These are phyloP conservation scores for Leptinotarsa lineolata DNA, from an alignment of 1,140 invertebrate genomes.

Conservation along the genomic window DNA sequence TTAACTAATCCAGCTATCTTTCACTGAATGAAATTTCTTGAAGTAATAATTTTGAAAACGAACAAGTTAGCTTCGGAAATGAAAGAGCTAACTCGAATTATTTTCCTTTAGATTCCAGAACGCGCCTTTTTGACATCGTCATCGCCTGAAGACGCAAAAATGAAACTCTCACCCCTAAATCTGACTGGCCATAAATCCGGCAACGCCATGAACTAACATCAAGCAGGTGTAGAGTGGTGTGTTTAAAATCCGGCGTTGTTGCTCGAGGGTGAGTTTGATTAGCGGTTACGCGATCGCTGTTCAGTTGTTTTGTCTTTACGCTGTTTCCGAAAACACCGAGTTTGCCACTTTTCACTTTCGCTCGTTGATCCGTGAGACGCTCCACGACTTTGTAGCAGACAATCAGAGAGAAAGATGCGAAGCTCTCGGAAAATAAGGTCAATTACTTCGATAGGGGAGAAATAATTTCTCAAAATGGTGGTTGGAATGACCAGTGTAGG, in stretches of 20 bases:
- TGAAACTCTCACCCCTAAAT: neutral
- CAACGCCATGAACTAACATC: constrained; percentile 30
- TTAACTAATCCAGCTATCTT: no score
- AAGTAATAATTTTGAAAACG: no score
- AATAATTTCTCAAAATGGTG: no score
- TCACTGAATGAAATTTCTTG: no score
- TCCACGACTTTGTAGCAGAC: neutral
- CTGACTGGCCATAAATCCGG: neutral
- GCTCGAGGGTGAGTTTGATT: constrained; percentile 47
- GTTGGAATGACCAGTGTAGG: no score
- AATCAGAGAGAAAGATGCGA: neutral
- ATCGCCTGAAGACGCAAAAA: no score
- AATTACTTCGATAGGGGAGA: neutral
- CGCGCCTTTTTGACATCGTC: no score
- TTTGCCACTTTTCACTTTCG: constrained; percentile 33
- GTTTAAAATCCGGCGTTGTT: constrained; percentile 41
- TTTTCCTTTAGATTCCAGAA: no score
- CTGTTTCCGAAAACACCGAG: constrained; percentile 31
- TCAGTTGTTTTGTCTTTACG: constrained; percentile 36
- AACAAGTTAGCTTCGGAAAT: no score
- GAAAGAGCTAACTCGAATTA: no score
- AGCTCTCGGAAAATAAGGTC: neutral
- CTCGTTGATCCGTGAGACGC: constrained; percentile 16
- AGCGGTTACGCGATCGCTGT: constrained; percentile 41
- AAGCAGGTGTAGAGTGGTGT: constrained; percentile 44